Evolutionary conservation across 2,888 invertebrate species (phyloP).

Genomic region (Schrankia costaestrigalis): DNA sequence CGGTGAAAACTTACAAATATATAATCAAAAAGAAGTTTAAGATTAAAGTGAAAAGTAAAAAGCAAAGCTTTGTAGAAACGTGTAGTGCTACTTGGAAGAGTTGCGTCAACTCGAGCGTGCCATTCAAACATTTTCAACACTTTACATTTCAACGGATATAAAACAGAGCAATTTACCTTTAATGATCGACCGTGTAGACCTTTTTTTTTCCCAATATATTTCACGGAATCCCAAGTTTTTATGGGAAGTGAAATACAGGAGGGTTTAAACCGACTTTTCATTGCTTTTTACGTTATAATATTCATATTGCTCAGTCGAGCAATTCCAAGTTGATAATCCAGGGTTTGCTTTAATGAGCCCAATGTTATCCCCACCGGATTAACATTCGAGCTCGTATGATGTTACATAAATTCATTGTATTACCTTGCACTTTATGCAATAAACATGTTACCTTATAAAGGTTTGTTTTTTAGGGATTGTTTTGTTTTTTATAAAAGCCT

Average conservation of each 20-base stretch:
- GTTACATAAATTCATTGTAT: constrained; percentile 48
- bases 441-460: too few species aligned
- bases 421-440: constrained; percentile 47
- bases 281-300: constrained; percentile 73
- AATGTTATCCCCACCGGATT: constrained; percentile 61
- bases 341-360: constrained; percentile 65
- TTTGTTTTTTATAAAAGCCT: too few species aligned
- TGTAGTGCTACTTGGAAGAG: constrained; percentile 22
- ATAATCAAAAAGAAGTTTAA: constrained; percentile 35
- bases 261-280: constrained; percentile 69
- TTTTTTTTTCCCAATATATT: constrained; percentile 68
- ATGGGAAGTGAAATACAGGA: constrained; percentile 67
- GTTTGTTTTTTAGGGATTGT: too few species aligned
- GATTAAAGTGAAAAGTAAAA: constrained; percentile 22
- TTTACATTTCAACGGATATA: constrained; percentile 66
- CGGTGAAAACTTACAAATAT: constrained; percentile 9
- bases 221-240: constrained; percentile 69
- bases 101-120: constrained; percentile 42
- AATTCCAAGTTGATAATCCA: constrained; percentile 74
- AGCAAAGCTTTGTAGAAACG: constrained; percentile 23
- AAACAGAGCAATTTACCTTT: constrained; percentile 71
- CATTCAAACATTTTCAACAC: constrained; percentile 56
- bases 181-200: constrained; percentile 68
- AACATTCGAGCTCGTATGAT: constrained; percentile 47
- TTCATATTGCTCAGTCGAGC: constrained; percentile 65